Percentiles rank a stretch among this genome's conserved stretches.
Conservation (phyloP, 2,797 vertebrate genomes). For the Manis crassicaudata region DNA sequence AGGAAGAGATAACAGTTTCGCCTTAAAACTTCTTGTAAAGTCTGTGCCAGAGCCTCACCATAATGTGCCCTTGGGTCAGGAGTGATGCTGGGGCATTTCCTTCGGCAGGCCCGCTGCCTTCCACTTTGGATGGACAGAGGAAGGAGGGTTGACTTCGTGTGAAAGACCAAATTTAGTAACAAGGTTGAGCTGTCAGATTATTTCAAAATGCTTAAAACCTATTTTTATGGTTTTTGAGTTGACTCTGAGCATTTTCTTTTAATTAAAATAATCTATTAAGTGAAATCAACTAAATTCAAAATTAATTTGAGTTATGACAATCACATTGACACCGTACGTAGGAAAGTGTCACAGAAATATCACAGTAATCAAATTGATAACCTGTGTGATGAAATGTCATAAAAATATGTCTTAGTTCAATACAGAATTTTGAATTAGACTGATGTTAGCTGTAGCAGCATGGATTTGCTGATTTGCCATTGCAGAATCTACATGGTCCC, state of each 20-base stretch:
- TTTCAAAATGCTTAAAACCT: constrained; percentile 41
- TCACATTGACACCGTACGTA: neutral
- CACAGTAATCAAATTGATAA: constrained; percentile 23
- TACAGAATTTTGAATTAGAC: constrained; percentile 12
- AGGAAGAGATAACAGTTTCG: neutral
- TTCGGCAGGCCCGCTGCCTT: neutral
- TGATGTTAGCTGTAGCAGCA: neutral
- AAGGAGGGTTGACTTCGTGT: neutral
- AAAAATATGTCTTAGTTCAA: constrained; percentile 15
- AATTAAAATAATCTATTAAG: constrained; percentile 59
- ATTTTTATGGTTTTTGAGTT: constrained; percentile 21
- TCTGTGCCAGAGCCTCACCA: neutral
- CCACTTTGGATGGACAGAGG: neutral
- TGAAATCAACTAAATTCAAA: constrained; percentile 47
- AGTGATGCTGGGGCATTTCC: neutral
- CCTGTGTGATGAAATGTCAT: constrained; percentile 14
- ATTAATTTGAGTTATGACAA: constrained; percentile 45
- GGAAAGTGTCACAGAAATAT: constrained; percentile 40
- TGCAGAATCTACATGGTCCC: neutral
- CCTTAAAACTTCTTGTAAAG: neutral
- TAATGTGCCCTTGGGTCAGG: neutral
- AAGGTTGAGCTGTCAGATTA: neutral
- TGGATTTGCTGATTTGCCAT: neutral
- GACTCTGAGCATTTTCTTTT: neutral
- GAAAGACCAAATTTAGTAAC: constrained; percentile 21